Evolutionary conservation across 53 echinoderm and acorn worm species (phyloP), one percentile per base, ranked within the genome.

Genomic region (Crossaster papposus): DNA sequence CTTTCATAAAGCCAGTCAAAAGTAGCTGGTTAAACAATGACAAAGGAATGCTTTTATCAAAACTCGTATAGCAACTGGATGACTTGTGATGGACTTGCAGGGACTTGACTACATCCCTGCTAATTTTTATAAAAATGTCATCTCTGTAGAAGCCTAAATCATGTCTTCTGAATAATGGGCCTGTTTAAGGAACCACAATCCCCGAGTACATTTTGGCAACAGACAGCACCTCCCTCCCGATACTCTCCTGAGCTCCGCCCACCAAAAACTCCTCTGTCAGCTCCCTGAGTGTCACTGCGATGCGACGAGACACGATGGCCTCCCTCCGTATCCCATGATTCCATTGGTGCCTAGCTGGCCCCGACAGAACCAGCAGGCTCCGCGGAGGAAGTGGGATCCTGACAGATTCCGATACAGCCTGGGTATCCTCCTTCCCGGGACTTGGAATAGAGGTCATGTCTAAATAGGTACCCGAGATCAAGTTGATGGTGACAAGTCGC

Each of bases 231-330:
- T 91, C 82, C 76, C 90, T 85, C 3, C 97, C 97, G 8, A 90
- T 30, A 11, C 83, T 86, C 32, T 53, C 89, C 24, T 89, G 65
- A 0, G 88, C 54, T 65, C 97, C 97, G 63, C 95, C 94, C 28
- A 77, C 90, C 70, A 88, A 77, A 83, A 97, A 97, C 24, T 93
- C 92, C 33, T 83, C 74, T 0, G 97, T 80, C 44, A 97, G 95
- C 71, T 97, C 97, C 44, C 97, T 82, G 30, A 94, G 91, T 0
- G 97, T 97, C 64, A 97, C 77, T 9, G 97, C 97, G 24, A 97
- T 88, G 22, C 97, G 90, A 52, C 97, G 89, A 26, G 94, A 80
- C 29, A 58, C 77, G 36, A 97, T 94, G n/a, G 95, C 97, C 30
- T 63, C 87, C 64, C 97, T 88, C 22, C 89, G 92, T 77, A 97